Base-by-base conservation (phyloP, 2,888 invertebrate species). In the Suillia variegata region DNA sequence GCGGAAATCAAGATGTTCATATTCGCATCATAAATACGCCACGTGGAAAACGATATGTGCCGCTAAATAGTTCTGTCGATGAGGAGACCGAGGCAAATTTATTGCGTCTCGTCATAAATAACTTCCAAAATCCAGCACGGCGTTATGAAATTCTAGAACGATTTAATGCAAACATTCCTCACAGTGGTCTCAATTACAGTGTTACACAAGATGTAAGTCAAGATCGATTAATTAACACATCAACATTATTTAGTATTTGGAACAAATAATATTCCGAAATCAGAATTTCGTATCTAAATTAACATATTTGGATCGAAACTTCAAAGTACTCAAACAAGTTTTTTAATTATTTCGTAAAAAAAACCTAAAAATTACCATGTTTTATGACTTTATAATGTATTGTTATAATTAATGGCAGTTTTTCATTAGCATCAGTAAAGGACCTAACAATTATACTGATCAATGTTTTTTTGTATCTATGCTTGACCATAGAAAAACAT, bases 131-230 rank as follows among this genome's bases (percentile, higher is more conserved):
- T 71, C 85, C 85, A 48, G 79, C 83, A 17, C 86, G 85, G 82
- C 83, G 87, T 10, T 83, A 89, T 21, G 94, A 96, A 79, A 92
- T 95, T 68, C 88, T 99, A 20, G 90, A 93, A 69, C 85, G 98
- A 62, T 99, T 99, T 83, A 99, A 99, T 84, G 93, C 96, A 52
- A 99, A 99, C 83, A 89, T 98, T 72, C 95, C 98, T 2, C 99
- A 98, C 84, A 97, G 95, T 82, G 99, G 99, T 18, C 88, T 99
- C 53, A 88, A 95, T 66, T 97, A 98, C 83, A 95, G 98, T 68
- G 92, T 96, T 66, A 94, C 96, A 21, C 95, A 96, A 85, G 98
- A 98, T 83, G 97, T 96, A 86, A 88, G 91, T 76, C 17, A 26
- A 42, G n/a, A n/a, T 15, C 18, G 22, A 24, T n/a, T n/a, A n/a